Conservation (phyloP, 2,888 invertebrate genomes). For the Linnaemya vulpina region DNA sequence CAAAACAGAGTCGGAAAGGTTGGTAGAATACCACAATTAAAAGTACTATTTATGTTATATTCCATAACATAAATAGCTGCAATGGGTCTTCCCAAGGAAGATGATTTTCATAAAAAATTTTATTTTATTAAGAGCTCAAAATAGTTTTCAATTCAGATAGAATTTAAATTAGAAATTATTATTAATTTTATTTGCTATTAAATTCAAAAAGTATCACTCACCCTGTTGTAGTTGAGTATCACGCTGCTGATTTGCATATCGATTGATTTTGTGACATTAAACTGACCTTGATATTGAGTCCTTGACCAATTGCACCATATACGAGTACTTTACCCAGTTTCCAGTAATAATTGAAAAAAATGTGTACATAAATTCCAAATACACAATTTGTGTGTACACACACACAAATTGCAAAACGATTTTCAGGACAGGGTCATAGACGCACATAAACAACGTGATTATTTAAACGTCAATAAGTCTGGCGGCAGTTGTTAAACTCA, state of each 20-base stretch:
- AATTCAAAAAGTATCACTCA: neutral
- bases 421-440: slow-evolving; percentile 70
- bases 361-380: neutral
- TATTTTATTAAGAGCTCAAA: too few species aligned
- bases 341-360: slow-evolving; percentile 28
- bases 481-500: neutral
- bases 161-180: neutral
- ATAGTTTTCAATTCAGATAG: too few species aligned
- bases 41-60: too few species aligned
- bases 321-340: slow-evolving; percentile 68
- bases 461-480: neutral
- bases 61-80: too few species aligned
- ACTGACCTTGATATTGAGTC: slow-evolving; percentile 66
- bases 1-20: too few species aligned
- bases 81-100: too few species aligned
- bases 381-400: slow-evolving; percentile 6
- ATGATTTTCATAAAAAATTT: too few species aligned
- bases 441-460: neutral
- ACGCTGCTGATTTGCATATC: neutral
- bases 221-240: too few species aligned
- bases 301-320: slow-evolving; percentile 60
- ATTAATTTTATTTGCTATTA: neutral
- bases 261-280: slow-evolving; percentile 24
- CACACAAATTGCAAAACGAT: slow-evolving; percentile 20
- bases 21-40: too few species aligned